phyloP scores from a whole-genome alignment of 2,797 vertebrate genomes.

The Dipus sagitta region DNA sequence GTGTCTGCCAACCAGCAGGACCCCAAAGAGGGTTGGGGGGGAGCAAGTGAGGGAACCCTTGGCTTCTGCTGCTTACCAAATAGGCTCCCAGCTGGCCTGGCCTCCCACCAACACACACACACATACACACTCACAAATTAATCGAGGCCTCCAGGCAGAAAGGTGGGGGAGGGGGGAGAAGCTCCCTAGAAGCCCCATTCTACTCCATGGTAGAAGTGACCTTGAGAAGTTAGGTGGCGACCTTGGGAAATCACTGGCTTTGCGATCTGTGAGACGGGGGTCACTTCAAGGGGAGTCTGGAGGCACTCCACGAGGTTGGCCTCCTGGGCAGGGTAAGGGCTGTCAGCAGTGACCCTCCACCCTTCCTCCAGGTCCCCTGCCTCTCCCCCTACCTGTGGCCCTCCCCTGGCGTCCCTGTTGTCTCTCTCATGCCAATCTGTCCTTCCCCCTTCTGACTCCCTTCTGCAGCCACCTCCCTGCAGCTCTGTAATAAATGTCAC shows the following conservation, averaged over 20 bases:
- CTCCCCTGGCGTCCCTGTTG: background rate
- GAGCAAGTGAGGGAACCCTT: background rate
- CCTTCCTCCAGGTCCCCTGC: too few species aligned
- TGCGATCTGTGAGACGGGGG: conserved; percentile 1
- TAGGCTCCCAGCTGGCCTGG: rapidly evolving
- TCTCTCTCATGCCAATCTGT: too few species aligned
- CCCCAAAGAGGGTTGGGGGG: background rate
- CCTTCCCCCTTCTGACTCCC: background rate
- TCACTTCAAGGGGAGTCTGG: background rate
- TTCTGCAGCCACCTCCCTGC: background rate
- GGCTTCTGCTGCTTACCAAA: background rate
- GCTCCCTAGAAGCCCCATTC: background rate
- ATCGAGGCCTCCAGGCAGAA: background rate
- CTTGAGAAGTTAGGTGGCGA: background rate
- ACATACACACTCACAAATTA: too few species aligned
- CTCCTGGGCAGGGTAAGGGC: background rate
- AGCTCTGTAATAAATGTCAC: background rate
- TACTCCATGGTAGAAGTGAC: background rate
- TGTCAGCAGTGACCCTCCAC: background rate
- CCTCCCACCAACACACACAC: background rate
- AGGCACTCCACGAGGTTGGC: background rate
- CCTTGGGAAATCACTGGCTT: background rate
- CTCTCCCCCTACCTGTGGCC: too few species aligned
- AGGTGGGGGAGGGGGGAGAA: too few species aligned
- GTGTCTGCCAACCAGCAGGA: background rate